phyloP scores from a whole-genome alignment of 35 echinoderm and acorn worm genomes.

The Holothuria glaberrima region DNA sequence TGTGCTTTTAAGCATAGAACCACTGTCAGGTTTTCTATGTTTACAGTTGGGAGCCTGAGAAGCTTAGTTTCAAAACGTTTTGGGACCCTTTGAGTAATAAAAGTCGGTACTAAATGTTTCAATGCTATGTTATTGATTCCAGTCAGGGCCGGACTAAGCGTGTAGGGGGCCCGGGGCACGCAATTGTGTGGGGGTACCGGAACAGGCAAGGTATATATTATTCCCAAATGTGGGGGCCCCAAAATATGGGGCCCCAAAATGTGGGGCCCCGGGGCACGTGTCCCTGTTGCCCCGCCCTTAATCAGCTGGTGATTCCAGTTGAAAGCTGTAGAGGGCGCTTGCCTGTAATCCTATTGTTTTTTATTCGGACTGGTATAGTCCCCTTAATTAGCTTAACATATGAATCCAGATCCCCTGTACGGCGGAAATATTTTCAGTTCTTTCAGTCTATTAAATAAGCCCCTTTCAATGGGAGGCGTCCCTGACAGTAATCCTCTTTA shows the following conservation, averaged over 20 bases:
- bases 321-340: neutral
- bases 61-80: neutral
- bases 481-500: constrained; percentile 38
- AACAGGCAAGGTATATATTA: too few species aligned
- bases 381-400: neutral
- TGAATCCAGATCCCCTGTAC: neutral
- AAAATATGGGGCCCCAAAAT: too few species aligned
- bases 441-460: neutral
- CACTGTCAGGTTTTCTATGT: neutral
- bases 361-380: neutral
- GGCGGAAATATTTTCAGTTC: neutral
- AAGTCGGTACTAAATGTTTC: neutral
- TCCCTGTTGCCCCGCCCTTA: too few species aligned
- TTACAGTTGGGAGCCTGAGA: neutral
- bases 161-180: too few species aligned
- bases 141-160: too few species aligned
- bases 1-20: neutral
- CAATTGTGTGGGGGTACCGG: too few species aligned
- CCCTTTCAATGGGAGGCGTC: constrained; percentile 15
- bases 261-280: too few species aligned
- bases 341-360: neutral
- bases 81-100: neutral
- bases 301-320: neutral
- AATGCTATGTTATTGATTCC: neutral
- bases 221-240: too few species aligned